Conservation (phyloP, 2,797 vertebrate genomes). For the Poecilia velifera region DNA sequence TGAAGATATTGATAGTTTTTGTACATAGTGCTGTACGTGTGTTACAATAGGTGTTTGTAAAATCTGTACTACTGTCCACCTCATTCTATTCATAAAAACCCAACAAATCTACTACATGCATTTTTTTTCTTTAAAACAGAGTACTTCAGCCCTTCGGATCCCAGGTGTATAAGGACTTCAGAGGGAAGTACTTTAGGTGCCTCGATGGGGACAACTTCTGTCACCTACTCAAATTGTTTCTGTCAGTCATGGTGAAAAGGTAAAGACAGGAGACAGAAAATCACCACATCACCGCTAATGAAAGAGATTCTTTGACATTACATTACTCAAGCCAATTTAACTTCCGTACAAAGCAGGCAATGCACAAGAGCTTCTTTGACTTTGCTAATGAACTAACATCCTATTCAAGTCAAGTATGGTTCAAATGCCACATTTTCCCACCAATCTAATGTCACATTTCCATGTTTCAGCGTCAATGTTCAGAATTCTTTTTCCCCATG, state of each 20-base stretch:
- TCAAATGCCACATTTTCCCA: slow-evolving; percentile 75
- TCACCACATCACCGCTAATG: slow-evolving; percentile 67
- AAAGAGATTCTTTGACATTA: slow-evolving; percentile 69
- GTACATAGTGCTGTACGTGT: not conserved
- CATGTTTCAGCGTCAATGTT: slow-evolving; percentile 75
- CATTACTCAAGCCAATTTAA: slow-evolving; percentile 54
- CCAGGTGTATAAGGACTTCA: slow-evolving; percentile 5
- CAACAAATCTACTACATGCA: not conserved
- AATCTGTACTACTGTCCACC: not conserved
- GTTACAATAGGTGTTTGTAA: not conserved
- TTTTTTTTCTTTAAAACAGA: not conserved
- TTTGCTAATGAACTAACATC: slow-evolving; percentile 78
- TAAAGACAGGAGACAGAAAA: slow-evolving; percentile 54
- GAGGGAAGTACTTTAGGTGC: slow-evolving; percentile 18
- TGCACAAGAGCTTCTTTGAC: slow-evolving; percentile 52
- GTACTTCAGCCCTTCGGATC: slow-evolving; percentile 6
- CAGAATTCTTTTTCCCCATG: slow-evolving; percentile 53
- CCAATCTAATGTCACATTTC: slow-evolving; percentile 80
- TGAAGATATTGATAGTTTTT: not conserved
- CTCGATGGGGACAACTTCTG: slow-evolving; percentile 48
- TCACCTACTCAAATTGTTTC: slow-evolving; percentile 53
- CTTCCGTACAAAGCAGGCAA: slow-evolving; percentile 29
- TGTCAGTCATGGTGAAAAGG: slow-evolving; percentile 57
- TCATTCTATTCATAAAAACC: not conserved
- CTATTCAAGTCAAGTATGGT: slow-evolving; percentile 68